Percentiles rank a stretch among this genome's conserved stretches.
Evolutionary conservation across 2,797 vertebrate species (phyloP).

Genomic region (Megalops cyprinoides): DNA sequence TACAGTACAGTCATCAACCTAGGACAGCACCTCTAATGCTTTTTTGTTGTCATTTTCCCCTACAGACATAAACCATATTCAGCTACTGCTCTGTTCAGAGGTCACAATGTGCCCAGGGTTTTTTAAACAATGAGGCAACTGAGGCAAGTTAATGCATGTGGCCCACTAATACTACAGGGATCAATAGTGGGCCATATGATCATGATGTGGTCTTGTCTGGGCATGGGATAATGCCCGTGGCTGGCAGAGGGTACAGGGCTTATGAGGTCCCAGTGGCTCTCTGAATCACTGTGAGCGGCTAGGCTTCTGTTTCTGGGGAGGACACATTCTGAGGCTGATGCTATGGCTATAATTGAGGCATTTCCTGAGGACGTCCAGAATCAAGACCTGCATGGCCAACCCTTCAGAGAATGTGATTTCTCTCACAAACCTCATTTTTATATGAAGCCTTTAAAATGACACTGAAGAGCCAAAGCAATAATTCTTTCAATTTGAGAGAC

Average conservation of each 20-base stretch:
- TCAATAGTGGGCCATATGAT: slow-evolving; percentile 13
- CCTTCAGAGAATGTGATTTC: background rate
- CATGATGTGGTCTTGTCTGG: background rate
- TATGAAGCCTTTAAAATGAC: background rate
- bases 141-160: slow-evolving; percentile 18
- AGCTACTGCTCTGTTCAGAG: background rate
- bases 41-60: background rate
- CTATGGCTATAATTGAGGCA: background rate
- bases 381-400: background rate
- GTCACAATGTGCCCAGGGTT: background rate
- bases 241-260: background rate
- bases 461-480: background rate
- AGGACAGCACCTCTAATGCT: background rate
- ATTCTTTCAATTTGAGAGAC: too few relatives aligned
- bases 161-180: background rate
- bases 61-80: background rate
- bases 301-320: too few relatives aligned
- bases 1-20: background rate
- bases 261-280: background rate
- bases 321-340: background rate
- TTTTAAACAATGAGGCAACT: background rate
- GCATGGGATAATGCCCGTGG: background rate
- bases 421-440: background rate
- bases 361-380: background rate
- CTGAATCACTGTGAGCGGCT: background rate